phyloP scores from a whole-genome alignment of 30 jellyfish, hydroid and myxozoan species.

The Hydractinia symbiolongicarpus region DNA sequence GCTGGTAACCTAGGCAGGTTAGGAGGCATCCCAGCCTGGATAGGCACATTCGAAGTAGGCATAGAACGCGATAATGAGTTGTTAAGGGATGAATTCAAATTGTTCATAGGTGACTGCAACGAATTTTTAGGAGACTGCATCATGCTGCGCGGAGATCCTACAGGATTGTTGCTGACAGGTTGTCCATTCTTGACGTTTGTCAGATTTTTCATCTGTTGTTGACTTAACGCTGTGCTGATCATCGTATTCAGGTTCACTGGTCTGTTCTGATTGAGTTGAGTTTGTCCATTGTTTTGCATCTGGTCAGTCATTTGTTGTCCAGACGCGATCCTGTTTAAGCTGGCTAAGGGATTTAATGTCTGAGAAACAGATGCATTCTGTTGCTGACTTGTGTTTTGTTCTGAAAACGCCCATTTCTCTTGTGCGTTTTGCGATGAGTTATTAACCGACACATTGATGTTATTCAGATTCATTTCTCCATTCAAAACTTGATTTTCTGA shows the following conservation, averaged over 20 bases:
- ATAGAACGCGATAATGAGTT: background rate
- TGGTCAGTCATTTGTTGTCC: background rate
- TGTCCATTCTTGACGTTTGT: background rate
- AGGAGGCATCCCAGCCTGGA: slow-evolving; percentile 15
- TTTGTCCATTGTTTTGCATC: background rate
- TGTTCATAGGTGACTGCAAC: slow-evolving; percentile 19
- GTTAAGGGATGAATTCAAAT: background rate
- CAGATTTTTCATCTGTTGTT: background rate
- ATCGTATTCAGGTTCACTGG: background rate
- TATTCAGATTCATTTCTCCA: background rate
- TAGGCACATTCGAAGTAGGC: slow-evolving; percentile 5
- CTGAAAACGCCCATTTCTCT: slow-evolving; percentile 16
- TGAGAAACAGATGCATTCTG: slow-evolving; percentile 6
- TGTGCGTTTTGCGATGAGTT: slow-evolving; percentile 1
- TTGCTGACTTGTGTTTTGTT: background rate
- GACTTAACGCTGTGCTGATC: background rate
- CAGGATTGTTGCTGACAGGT: background rate
- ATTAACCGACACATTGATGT: too few relatives aligned
- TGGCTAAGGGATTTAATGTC: background rate
- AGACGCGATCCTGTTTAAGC: background rate
- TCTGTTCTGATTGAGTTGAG: background rate
- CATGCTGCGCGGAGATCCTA: slow-evolving; percentile 11
- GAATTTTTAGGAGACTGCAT: slow-evolving; percentile 7
- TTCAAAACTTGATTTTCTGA: slow-evolving; percentile 9
- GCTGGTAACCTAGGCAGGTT: slow-evolving; percentile 1